Conservation (phyloP, 2,888 invertebrate species). For the Catocala nupta region DNA sequence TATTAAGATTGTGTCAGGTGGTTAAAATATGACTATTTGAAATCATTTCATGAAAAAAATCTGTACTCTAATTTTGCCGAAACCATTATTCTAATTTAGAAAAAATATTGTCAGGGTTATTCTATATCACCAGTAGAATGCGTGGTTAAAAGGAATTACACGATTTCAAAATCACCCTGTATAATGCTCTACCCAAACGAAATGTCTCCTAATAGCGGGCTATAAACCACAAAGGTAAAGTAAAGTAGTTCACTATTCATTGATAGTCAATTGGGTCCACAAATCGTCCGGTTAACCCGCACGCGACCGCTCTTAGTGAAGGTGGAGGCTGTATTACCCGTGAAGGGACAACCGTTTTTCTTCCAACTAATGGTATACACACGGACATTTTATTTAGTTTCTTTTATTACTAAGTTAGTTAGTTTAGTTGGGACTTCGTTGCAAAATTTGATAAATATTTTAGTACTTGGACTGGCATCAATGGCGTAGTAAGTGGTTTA, state of each 20-base stretch:
- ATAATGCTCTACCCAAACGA: conserved; percentile 9
- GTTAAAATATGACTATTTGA: too few relatives aligned
- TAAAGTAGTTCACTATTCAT: conserved; percentile 72
- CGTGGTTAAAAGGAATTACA: too few relatives aligned
- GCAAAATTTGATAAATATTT: not conserved
- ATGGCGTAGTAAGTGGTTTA: too few relatives aligned
- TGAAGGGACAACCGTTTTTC: conserved; percentile 61
- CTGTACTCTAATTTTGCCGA: too few relatives aligned
- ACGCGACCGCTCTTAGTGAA: conserved; percentile 69
- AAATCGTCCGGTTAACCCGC: conserved; percentile 71
- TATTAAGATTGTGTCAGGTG: too few relatives aligned
- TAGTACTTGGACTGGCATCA: too few relatives aligned
- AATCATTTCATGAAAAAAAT: too few relatives aligned
- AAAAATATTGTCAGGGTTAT: too few relatives aligned
- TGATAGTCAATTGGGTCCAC: conserved; percentile 80
- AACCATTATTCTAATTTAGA: too few relatives aligned
- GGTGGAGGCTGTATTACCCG: conserved; percentile 39
- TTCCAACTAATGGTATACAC: conserved; percentile 50
- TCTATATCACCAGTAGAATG: too few relatives aligned
- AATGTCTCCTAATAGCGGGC: conserved; percentile 33
- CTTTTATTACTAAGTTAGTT: conserved; percentile 26
- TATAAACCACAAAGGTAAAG: conserved; percentile 57
- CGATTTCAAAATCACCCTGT: too few relatives aligned
- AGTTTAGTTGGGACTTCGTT: not conserved
- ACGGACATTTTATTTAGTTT: conserved; percentile 36